Evolutionary conservation across 2,888 invertebrate species (phyloP).

Genomic region (Diploptera punctata): DNA sequence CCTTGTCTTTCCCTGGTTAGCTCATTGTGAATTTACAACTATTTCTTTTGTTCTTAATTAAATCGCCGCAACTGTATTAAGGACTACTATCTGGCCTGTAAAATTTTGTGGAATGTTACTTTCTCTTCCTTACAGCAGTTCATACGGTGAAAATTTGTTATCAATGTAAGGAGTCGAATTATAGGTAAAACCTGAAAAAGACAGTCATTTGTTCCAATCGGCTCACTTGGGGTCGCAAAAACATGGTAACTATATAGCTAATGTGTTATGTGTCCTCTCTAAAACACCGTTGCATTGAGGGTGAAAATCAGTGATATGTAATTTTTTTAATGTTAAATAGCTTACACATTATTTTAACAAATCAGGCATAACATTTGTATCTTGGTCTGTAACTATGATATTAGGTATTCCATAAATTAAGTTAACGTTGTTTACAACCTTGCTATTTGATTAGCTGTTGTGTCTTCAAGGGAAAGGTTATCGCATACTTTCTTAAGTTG

Average conservation of each 20-base stretch:
- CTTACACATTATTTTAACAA: not conserved
- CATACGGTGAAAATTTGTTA: not conserved
- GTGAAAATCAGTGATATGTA: not conserved
- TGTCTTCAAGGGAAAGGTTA: too few species aligned
- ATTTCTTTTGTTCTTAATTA: not conserved
- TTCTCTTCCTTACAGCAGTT: not conserved
- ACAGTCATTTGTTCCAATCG: not conserved
- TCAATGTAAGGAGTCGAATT: not conserved
- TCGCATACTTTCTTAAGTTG: slow-evolving; percentile 36
- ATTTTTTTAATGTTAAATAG: not conserved
- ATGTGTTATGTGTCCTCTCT: not conserved
- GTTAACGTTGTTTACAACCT: slow-evolving; percentile 44
- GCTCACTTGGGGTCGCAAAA: not conserved
- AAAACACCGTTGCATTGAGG: not conserved
- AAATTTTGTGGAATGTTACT: not conserved
- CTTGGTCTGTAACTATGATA: not conserved
- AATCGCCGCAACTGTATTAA: not conserved
- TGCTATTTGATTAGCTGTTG: too few species aligned
- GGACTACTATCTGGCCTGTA: not conserved
- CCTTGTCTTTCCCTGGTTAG: not conserved
- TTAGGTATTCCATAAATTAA: slow-evolving; percentile 8
- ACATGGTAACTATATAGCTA: not conserved
- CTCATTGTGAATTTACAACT: not conserved
- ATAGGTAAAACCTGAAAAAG: not conserved
- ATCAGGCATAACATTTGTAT: not conserved